A percentile compares a stretch with the other conserved stretches of the same genome.
These are phyloP conservation scores for Volucella bombylans DNA, from an alignment of 2,888 invertebrate genomes.

Conservation along the genomic window DNA sequence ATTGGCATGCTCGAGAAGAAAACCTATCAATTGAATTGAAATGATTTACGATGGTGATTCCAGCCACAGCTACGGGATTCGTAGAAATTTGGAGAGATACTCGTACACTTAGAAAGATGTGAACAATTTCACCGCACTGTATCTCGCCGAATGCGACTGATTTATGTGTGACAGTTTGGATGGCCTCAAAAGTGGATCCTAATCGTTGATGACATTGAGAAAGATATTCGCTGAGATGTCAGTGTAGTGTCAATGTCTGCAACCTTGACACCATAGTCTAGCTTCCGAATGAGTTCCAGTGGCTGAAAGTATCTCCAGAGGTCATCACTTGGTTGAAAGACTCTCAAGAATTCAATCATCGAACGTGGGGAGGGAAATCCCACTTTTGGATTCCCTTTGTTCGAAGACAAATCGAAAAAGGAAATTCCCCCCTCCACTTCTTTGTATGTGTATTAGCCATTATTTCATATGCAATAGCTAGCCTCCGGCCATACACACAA, in stretches of 20 bases:
- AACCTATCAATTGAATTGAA: constrained; percentile 48
- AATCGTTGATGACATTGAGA: constrained; percentile 5
- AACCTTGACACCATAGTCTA: no score
- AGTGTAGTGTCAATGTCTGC: no score
- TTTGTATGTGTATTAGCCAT: neutral
- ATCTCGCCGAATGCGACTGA: constrained; percentile 3
- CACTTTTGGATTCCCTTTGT: no score
- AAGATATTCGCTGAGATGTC: no score
- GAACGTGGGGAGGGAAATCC: neutral
- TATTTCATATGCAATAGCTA: constrained; percentile 7
- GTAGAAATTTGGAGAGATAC: constrained; percentile 31
- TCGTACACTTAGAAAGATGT: constrained; percentile 41
- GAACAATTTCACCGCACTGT: constrained; percentile 47
- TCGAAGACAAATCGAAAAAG: no score
- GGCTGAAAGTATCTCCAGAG: no score
- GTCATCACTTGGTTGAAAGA: no score
- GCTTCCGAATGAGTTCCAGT: no score
- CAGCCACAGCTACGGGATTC: constrained; percentile 1
- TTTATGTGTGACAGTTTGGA: constrained; percentile 16
- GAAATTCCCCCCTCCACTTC: no score
- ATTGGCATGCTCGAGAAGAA: constrained; percentile 53
- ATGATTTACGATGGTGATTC: constrained; percentile 27
- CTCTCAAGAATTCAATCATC: neutral
- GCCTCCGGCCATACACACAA: constrained; percentile 24
- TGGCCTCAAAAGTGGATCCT: neutral